Evolutionary conservation across 1,140 invertebrate genomes (phyloP).

Genomic region (Caerostris darwini): DNA sequence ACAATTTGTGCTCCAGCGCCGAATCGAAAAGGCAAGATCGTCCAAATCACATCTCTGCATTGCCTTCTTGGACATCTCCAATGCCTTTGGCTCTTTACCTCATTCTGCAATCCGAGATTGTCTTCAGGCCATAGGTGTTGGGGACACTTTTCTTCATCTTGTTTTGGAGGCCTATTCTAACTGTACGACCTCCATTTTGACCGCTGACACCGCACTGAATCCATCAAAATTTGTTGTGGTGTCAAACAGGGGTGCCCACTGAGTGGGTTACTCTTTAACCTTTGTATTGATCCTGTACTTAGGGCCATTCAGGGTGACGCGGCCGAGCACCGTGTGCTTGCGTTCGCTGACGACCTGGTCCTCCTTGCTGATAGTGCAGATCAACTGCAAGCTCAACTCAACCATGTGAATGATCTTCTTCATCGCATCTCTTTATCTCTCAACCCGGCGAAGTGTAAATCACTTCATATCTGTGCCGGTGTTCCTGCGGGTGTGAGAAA

Average conservation of each 20-base stretch:
- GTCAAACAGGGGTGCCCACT: conserved; percentile 13
- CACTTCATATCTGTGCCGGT: not conserved
- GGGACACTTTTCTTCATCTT: not conserved
- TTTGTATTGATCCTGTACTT: not conserved
- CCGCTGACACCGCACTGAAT: not conserved
- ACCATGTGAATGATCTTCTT: not conserved
- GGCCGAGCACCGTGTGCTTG: not conserved
- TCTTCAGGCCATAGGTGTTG: not conserved
- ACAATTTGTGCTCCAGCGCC: too few relatives aligned
- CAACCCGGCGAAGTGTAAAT: not conserved
- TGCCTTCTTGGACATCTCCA: not conserved
- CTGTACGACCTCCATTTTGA: not conserved
- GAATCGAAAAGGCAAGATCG: too few relatives aligned
- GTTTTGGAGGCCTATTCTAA: not conserved
- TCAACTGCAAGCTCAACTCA: not conserved
- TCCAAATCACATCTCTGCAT: too few relatives aligned
- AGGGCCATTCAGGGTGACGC: not conserved
- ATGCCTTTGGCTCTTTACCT: not conserved
- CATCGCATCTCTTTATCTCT: not conserved
- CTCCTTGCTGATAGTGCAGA: not conserved
- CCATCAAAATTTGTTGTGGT: not conserved
- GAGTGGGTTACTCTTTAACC: not conserved
- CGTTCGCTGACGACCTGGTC: conserved; percentile 2
- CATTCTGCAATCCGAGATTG: not conserved
- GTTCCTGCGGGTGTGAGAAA: not conserved